Conservation (phyloP, 1,140 invertebrate genomes). For the Drosophila kohkoa region DNA sequence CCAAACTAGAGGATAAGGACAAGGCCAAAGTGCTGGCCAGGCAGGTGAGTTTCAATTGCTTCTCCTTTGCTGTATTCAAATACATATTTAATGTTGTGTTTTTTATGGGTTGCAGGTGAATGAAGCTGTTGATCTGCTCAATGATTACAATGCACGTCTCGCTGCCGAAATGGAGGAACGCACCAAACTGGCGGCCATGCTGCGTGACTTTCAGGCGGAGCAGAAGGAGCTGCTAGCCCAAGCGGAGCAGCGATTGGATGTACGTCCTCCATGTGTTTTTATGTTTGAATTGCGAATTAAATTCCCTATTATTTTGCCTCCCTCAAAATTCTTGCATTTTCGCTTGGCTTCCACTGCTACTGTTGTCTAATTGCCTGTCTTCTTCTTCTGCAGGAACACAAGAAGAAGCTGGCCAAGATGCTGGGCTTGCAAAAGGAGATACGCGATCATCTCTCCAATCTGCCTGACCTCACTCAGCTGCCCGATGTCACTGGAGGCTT, state of each 20-base stretch:
- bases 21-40: slow-evolving; percentile 74
- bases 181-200: slow-evolving; percentile 92
- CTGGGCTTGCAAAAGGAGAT: slow-evolving; percentile 93
- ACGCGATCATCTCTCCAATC: slow-evolving; percentile 95
- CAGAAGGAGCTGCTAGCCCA: slow-evolving; percentile 94
- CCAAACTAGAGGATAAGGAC: slow-evolving; percentile 90
- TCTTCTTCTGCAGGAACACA: slow-evolving; percentile 90
- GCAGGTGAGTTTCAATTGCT: slow-evolving; percentile 55
- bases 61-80: not conserved
- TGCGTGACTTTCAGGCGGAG: slow-evolving; percentile 93
- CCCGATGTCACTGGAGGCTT: slow-evolving; percentile 95
- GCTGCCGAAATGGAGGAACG: slow-evolving; percentile 95
- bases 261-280: slow-evolving; percentile 82
- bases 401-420: slow-evolving; percentile 94
- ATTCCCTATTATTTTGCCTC: not conserved
- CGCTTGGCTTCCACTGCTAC: not conserved
- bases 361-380: slow-evolving; percentile 3
- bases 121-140: slow-evolving; percentile 93
- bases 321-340: slow-evolving; percentile 22
- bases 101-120: slow-evolving; percentile 88
- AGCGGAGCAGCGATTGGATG: slow-evolving; percentile 94
- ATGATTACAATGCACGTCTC: slow-evolving; percentile 95
- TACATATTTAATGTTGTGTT: not conserved
- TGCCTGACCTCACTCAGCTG: slow-evolving; percentile 95
- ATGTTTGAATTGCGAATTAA: slow-evolving; percentile 19